Conservation (phyloP, 2,113 vertebrate genomes). For the Callospermophilus lateralis region DNA sequence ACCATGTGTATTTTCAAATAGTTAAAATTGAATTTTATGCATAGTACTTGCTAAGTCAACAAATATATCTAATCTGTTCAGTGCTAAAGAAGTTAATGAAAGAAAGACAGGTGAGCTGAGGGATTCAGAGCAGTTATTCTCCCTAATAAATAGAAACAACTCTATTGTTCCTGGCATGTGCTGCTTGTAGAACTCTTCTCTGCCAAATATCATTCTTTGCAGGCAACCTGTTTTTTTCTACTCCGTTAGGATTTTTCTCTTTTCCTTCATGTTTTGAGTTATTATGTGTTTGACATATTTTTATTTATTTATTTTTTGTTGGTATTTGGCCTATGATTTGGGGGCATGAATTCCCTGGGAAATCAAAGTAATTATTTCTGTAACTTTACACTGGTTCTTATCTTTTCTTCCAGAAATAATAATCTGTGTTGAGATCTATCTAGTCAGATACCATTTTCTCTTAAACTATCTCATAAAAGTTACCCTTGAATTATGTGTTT, state of each 20-base stretch:
- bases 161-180: background rate
- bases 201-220: background rate
- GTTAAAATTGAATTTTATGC: background rate
- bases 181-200: background rate
- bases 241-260: background rate
- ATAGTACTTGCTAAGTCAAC: background rate
- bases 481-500: background rate
- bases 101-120: background rate
- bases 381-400: background rate
- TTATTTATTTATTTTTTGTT: background rate
- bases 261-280: background rate
- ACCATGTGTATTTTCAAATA: background rate
- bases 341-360: background rate
- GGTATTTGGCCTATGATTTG: background rate
- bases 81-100: background rate
- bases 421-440: background rate
- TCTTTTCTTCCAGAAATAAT: conserved; percentile 25
- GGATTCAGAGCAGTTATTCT: background rate
- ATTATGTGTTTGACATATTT: background rate
- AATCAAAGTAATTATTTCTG: conserved; percentile 25
- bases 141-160: background rate
- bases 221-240: background rate
- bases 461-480: background rate
- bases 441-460: background rate
- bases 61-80: background rate